phyloP scores from a whole-genome alignment of 2,888 invertebrate species.

The Drosophila crucigera region DNA sequence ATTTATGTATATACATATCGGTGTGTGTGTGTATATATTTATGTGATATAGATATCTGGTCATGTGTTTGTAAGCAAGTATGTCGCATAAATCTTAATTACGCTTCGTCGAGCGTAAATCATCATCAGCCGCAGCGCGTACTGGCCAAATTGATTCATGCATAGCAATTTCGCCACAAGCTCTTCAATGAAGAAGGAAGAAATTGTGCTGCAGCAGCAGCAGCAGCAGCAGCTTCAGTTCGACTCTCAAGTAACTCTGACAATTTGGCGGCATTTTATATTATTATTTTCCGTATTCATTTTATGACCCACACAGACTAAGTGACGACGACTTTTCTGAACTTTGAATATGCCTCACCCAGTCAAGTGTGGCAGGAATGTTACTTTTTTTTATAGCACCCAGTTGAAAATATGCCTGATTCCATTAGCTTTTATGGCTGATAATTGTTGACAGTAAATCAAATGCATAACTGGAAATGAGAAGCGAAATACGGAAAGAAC shows the following conservation, averaged over 20 bases:
- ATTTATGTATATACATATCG: constrained; percentile 12
- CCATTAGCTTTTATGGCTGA: constrained; percentile 48
- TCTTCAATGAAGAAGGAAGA: constrained; percentile 14
- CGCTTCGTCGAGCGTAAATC: constrained; percentile 80
- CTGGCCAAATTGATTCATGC: constrained; percentile 72
- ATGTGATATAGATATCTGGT: constrained; percentile 5
- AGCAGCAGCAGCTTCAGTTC: not conserved
- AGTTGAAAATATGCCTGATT: constrained; percentile 28
- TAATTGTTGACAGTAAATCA: constrained; percentile 54
- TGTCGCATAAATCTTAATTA: constrained; percentile 78
- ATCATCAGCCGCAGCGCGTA: constrained; percentile 67
- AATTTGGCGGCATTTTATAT: constrained; percentile 50
- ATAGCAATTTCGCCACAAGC: constrained; percentile 44
- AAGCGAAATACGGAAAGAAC: constrained; percentile 15
- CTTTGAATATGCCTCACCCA: constrained; percentile 48
- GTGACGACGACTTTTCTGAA: constrained; percentile 38
- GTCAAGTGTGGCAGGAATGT: constrained; percentile 27
- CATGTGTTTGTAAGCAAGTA: constrained; percentile 54
- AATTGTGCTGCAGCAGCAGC: not conserved
- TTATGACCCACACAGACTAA: constrained; percentile 65
- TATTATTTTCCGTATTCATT: constrained; percentile 42
- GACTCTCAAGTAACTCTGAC: constrained; percentile 57
- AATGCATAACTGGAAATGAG: constrained; percentile 30
- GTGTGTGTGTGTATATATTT: not conserved
- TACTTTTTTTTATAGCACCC: constrained; percentile 10